These are phyloP conservation scores for Sinopyrophorus schimmeli DNA, from an alignment of 2,888 invertebrate genomes.

Conservation along the genomic window DNA sequence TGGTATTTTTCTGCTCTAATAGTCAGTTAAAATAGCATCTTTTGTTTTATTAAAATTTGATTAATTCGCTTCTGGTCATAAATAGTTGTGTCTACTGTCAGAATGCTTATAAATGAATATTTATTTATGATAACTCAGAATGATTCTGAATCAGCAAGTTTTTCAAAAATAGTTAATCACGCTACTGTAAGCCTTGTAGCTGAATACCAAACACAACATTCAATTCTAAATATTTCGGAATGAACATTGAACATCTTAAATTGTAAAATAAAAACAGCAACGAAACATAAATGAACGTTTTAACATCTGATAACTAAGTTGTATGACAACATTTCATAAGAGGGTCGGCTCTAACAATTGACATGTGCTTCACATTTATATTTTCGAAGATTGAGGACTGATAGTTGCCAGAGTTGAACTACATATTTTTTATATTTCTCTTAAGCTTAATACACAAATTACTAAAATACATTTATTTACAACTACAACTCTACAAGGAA, in stretches of 20 bases:
- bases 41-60: no score
- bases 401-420: slow-evolving; percentile 42
- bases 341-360: slow-evolving; percentile 49
- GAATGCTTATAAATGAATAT: no score
- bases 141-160: no score
- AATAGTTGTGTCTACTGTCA: no score
- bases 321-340: slow-evolving; percentile 55
- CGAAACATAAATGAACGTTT: slow-evolving; percentile 37
- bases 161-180: no score
- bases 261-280: slow-evolving; percentile 28
- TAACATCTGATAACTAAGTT: slow-evolving; percentile 52
- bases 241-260: slow-evolving; percentile 17
- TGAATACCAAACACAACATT: slow-evolving; percentile 1
- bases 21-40: no score
- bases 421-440: neutral
- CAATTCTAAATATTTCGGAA: slow-evolving; percentile 15
- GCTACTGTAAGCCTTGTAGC: neutral
- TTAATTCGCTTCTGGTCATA: no score
- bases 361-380: slow-evolving; percentile 49
- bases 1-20: no score
- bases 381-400: slow-evolving; percentile 41
- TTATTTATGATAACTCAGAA: no score
- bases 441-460: no score
- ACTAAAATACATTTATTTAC: no score
- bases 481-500: no score